Conservation (phyloP, 2,797 vertebrate genomes). For the Bradypodion ventrale region DNA sequence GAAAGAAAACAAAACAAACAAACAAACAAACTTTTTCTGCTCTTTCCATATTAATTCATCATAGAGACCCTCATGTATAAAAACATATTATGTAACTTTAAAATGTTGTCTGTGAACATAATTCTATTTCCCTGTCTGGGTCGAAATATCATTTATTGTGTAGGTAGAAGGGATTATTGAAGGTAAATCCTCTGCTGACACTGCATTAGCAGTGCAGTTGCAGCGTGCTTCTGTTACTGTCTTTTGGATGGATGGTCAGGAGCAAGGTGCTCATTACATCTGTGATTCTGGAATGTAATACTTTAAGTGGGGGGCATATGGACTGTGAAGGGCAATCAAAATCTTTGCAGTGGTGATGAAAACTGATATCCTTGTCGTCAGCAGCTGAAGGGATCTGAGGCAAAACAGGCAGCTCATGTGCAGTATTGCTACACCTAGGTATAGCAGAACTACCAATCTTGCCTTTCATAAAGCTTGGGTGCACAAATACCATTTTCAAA, state of each 20-base stretch:
- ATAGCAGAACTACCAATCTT: not conserved
- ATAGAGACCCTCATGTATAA: not conserved
- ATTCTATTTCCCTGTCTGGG: not conserved
- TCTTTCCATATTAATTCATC: not conserved
- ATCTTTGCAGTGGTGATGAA: not conserved
- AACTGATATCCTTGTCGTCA: not conserved
- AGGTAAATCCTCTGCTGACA: not conserved
- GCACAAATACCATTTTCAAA: not conserved
- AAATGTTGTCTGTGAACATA: not conserved
- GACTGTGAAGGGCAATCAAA: not conserved
- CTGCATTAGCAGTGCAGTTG: not conserved
- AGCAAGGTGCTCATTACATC: not conserved
- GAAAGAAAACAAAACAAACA: no score
- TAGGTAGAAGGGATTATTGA: not conserved
- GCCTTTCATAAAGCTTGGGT: not conserved
- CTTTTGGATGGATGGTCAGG: not conserved
- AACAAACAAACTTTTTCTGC: no score
- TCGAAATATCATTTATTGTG: not conserved
- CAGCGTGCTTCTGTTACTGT: not conserved
- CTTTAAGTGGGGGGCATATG: not conserved
- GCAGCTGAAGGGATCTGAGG: not conserved
- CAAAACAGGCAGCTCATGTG: not conserved
- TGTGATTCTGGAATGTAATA: slow-evolving; percentile 11
- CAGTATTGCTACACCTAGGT: not conserved
- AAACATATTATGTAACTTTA: not conserved